phyloP scores from a whole-genome alignment of 2,113 vertebrate genomes.

The Pedetes capensis region DNA sequence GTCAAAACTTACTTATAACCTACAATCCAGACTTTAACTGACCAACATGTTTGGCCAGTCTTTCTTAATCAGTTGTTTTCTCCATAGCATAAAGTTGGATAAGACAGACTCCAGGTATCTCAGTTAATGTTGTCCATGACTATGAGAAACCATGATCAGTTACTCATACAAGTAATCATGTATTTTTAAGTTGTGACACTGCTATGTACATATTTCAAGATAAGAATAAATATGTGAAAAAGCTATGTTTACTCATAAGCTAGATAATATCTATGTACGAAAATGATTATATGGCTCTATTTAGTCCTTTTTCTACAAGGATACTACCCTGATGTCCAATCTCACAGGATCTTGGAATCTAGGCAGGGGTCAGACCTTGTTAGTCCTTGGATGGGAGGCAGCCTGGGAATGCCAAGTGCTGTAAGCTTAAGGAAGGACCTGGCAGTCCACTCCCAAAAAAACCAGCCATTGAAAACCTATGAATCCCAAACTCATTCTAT shows the following conservation, averaged over 20 bases:
- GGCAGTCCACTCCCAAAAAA: no score
- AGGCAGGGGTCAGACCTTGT: no score
- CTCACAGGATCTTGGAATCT: no score
- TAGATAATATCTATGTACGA: neutral
- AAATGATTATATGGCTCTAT: neutral
- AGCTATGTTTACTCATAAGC: neutral
- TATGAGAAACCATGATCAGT: neutral
- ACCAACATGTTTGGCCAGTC: neutral
- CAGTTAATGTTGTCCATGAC: neutral
- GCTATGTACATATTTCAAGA: neutral
- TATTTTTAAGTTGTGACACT: neutral
- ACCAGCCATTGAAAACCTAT: no score
- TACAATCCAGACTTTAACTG: neutral
- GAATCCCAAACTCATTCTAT: no score
- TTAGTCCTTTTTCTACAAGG: no score
- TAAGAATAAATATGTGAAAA: neutral
- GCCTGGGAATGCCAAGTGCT: no score
- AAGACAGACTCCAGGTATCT: neutral
- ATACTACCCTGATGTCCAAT: no score
- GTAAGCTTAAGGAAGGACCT: no score
- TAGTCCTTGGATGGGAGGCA: no score
- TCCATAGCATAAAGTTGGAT: neutral
- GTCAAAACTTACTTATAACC: constrained; percentile 5
- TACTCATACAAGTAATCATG: neutral
- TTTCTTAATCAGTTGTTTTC: neutral